Conservation (phyloP, 2,797 vertebrate species). For the Sitta carolinensis region DNA sequence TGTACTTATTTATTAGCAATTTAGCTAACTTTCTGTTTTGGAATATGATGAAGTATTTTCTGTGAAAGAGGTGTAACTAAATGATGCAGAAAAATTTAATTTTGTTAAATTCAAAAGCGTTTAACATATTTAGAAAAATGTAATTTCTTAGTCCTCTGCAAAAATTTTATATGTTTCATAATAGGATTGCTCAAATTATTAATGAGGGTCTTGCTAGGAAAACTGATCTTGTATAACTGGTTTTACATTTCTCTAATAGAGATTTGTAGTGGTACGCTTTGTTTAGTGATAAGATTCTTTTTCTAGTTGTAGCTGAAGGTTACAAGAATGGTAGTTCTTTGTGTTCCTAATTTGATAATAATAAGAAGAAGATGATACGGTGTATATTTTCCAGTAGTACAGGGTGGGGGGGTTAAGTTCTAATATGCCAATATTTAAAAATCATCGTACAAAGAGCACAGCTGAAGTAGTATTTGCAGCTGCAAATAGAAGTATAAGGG, state of each 20-base stretch:
- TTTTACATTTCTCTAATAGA: neutral
- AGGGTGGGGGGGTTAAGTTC: neutral
- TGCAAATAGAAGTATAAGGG: neutral
- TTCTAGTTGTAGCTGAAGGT: neutral
- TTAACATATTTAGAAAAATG: neutral
- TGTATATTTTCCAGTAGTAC: neutral
- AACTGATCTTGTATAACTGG: neutral
- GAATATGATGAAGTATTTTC: neutral
- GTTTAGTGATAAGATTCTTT: neutral
- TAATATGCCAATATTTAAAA: neutral
- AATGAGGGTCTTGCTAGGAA: neutral
- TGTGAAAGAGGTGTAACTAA: neutral
- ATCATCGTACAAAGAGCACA: neutral
- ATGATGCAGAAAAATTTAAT: neutral
- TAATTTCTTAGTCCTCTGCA: neutral
- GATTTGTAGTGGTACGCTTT: neutral
- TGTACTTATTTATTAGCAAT: neutral
- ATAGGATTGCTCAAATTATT: neutral
- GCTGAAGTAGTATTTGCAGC: neutral
- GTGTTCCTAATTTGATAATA: neutral
- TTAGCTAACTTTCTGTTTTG: neutral
- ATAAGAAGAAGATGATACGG: neutral
- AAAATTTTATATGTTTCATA: neutral
- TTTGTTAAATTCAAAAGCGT: neutral
- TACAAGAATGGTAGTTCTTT: neutral